Evolutionary conservation across 2,888 invertebrate genomes (phyloP).

Genomic region (Willowsia nigromaculata): DNA sequence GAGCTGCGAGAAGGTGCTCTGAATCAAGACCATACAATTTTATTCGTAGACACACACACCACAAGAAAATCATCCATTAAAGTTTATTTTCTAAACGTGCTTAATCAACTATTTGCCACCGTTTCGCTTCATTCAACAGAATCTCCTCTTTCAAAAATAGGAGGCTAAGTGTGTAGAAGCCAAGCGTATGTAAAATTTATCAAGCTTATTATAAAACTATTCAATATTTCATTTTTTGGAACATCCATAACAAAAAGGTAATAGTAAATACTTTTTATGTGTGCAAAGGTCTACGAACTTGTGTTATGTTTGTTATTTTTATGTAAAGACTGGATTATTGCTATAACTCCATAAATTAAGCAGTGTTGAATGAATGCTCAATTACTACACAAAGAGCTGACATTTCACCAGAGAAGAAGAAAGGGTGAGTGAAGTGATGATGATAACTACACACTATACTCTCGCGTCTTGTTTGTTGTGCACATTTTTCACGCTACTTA

Average conservation of each 20-base stretch:
- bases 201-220: no score
- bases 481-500: not conserved
- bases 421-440: not conserved
- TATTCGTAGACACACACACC: not conserved
- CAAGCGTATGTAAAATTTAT: no score
- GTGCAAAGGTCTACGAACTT: slow-evolving; percentile 24
- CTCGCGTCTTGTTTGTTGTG: not conserved
- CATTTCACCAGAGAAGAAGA: not conserved
- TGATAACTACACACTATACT: not conserved
- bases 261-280: not conserved
- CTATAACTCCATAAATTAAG: slow-evolving; percentile 14
- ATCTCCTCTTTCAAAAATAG: not conserved
- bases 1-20: not conserved
- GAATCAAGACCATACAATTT: not conserved
- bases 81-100: not conserved
- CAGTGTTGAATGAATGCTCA: slow-evolving; percentile 12
- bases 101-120: not conserved
- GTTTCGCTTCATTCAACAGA: not conserved
- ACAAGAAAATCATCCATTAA: not conserved
- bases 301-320: not conserved
- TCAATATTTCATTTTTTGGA: not conserved
- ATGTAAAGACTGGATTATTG: not conserved
- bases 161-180: not conserved
- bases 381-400: not conserved
- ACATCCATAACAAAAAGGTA: not conserved